A percentile compares a stretch with the other conserved stretches of the same genome.
Conservation (phyloP, 2,113 vertebrate species). For the Eptatretus burgeri region DNA sequence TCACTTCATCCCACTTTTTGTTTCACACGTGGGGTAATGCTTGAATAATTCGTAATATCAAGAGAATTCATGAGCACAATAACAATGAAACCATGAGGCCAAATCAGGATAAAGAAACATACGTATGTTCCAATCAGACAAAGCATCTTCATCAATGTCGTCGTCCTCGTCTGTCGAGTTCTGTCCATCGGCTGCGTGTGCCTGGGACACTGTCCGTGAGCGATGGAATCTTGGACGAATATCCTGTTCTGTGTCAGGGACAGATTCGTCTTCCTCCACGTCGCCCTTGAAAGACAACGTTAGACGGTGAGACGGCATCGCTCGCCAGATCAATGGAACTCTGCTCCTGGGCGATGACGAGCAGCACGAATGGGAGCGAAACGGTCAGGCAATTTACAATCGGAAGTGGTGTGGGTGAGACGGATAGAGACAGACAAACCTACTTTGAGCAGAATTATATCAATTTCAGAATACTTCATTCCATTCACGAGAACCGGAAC, state of each 20-base stretch:
- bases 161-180: slow-evolving; percentile 47
- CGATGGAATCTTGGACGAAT: slow-evolving; percentile 78
- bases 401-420: too few species aligned
- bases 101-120: slow-evolving; percentile 14
- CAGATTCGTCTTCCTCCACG: slow-evolving; percentile 68
- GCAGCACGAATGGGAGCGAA: too few species aligned
- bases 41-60: too few species aligned
- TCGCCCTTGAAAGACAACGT: slow-evolving; percentile 28
- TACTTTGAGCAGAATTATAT: slow-evolving; percentile 91
- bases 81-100: too few species aligned
- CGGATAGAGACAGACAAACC: slow-evolving; percentile 12
- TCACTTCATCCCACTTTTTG: too few species aligned
- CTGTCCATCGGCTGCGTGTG: slow-evolving; percentile 59
- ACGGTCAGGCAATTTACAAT: too few species aligned
- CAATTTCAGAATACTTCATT: slow-evolving; percentile 95
- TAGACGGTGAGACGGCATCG: too few species aligned
- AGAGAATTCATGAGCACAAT: too few species aligned
- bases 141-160: slow-evolving; percentile 58
- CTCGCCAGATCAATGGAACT: too few species aligned
- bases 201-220: slow-evolving; percentile 59
- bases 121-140: slow-evolving; percentile 97
- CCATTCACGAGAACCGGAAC: slow-evolving; percentile 84
- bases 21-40: too few species aligned
- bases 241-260: slow-evolving; percentile 82
- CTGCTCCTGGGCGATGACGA: too few species aligned